A percentile compares a stretch with the other conserved stretches of the same genome.
These are phyloP conservation scores for Hirtodrosophila confusa DNA, from an alignment of 2,888 invertebrate species.

Conservation along the genomic window DNA sequence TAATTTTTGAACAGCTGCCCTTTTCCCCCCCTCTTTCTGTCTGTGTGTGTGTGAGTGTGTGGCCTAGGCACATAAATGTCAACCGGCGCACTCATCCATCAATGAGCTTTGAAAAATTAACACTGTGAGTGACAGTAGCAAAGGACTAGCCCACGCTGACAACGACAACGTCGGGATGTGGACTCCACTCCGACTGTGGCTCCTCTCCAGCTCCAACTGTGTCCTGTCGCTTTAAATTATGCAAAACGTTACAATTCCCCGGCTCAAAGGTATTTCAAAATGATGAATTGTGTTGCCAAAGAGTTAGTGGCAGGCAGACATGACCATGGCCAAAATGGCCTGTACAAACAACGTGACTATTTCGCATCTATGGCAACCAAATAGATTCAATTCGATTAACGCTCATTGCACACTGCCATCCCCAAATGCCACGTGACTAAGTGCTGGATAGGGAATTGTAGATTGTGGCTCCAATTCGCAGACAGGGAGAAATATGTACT, in stretches of 20 bases:
- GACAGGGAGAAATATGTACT: conserved; percentile 1
- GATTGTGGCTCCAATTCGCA: conserved; percentile 14
- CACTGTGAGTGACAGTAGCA: conserved; percentile 76
- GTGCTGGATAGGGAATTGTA: conserved; percentile 17
- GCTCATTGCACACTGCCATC: conserved; percentile 50
- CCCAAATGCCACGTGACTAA: conserved; percentile 57
- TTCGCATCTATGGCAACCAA: conserved; percentile 34
- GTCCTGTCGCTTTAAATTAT: conserved; percentile 75
- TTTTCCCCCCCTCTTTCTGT: too few species aligned
- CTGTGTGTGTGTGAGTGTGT: conserved; percentile 24
- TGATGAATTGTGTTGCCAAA: conserved; percentile 70
- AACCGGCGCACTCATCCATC: conserved; percentile 74
- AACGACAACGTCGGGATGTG: neutral
- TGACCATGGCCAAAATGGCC: neutral
- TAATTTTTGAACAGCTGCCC: conserved; percentile 68
- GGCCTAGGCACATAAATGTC: conserved; percentile 77
- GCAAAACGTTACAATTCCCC: conserved; percentile 71
- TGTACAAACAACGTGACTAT: conserved; percentile 33
- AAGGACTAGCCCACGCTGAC: conserved; percentile 48
- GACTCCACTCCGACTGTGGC: conserved; percentile 22
- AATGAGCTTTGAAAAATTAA: conserved; percentile 79
- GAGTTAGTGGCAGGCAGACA: conserved; percentile 27
- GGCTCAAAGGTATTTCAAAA: conserved; percentile 66
- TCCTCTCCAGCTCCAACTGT: conserved; percentile 15
- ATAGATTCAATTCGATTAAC: conserved; percentile 74